These are phyloP conservation scores for Coenobita brevimanus DNA, from an alignment of 1,140 invertebrate genomes.

Conservation along the genomic window DNA sequence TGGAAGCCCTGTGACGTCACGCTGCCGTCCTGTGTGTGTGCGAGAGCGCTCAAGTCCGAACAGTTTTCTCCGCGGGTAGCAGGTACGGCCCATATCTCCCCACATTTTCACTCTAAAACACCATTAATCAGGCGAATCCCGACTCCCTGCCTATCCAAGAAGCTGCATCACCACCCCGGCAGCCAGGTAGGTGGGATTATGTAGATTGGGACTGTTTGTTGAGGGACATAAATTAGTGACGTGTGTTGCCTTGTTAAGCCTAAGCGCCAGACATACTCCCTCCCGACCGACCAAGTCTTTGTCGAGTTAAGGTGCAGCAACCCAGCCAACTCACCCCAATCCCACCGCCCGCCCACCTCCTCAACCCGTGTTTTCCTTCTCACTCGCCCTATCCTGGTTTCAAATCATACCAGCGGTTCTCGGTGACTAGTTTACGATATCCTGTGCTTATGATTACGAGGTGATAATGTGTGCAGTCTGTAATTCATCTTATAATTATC, in stretches of 20 bases:
- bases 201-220: neutral
- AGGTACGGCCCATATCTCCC: constrained; percentile 44
- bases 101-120: constrained; percentile 35
- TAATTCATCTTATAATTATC: too few relatives aligned
- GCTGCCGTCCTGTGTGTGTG: constrained; percentile 40
- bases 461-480: too few relatives aligned
- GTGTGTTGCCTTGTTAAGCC: constrained; percentile 42
- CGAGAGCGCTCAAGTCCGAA: constrained; percentile 40
- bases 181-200: constrained; percentile 21
- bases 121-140: neutral
- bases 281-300: constrained; percentile 41
- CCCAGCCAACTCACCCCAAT: constrained; percentile 13
- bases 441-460: too few relatives aligned
- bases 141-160: neutral
- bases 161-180: neutral
- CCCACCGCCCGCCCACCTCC: neutral
- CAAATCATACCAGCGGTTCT: too few relatives aligned
- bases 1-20: constrained; percentile 53
- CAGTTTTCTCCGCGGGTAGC: constrained; percentile 39
- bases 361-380: too few relatives aligned
- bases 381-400: too few relatives aligned
- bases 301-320: constrained; percentile 39
- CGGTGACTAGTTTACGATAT: too few relatives aligned
- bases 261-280: constrained; percentile 45
- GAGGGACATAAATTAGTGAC: constrained; percentile 40